phyloP scores from a whole-genome alignment of 2,888 invertebrate genomes.

The Masnerella sp. region DNA sequence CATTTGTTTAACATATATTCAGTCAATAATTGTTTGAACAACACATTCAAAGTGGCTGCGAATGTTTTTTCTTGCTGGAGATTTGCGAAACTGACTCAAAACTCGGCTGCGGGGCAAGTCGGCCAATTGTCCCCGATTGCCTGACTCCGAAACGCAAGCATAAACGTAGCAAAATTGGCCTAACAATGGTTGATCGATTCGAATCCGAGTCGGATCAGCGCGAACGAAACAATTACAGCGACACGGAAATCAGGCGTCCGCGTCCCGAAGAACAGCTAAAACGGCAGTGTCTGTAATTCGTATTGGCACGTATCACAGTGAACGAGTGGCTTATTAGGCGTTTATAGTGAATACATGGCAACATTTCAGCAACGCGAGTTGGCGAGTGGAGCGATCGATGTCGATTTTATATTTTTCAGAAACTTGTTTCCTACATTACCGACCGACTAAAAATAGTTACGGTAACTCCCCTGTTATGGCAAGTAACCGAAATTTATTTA shows the following conservation, averaged over 20 bases:
- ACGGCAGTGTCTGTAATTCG: conserved; percentile 61
- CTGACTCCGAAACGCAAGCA: conserved; percentile 13
- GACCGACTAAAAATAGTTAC: neutral
- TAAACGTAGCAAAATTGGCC: conserved; percentile 33
- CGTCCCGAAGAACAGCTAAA: conserved; percentile 47
- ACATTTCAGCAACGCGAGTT: conserved; percentile 52
- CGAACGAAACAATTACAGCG: conserved; percentile 28
- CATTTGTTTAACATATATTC: conserved; percentile 33
- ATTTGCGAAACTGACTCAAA: too few species aligned
- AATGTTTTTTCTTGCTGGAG: too few species aligned
- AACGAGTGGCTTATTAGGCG: conserved; percentile 61
- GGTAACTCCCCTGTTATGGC: too few species aligned
- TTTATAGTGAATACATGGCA: conserved; percentile 61
- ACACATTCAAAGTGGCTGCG: conserved; percentile 6
- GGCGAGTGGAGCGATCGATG: conserved; percentile 43
- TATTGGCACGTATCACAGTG: conserved; percentile 69
- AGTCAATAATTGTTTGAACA: conserved; percentile 25
- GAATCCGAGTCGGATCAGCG: conserved; percentile 16
- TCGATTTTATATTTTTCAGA: conserved; percentile 35
- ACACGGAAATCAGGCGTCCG: conserved; percentile 32
- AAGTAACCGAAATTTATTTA: too few species aligned
- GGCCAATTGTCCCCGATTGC: conserved; percentile 26
- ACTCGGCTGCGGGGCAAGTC: neutral
- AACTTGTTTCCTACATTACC: conserved; percentile 15
- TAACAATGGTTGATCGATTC: conserved; percentile 33